Evolutionary conservation across 2,113 vertebrate species (phyloP).

Genomic region (Laticauda colubrina): DNA sequence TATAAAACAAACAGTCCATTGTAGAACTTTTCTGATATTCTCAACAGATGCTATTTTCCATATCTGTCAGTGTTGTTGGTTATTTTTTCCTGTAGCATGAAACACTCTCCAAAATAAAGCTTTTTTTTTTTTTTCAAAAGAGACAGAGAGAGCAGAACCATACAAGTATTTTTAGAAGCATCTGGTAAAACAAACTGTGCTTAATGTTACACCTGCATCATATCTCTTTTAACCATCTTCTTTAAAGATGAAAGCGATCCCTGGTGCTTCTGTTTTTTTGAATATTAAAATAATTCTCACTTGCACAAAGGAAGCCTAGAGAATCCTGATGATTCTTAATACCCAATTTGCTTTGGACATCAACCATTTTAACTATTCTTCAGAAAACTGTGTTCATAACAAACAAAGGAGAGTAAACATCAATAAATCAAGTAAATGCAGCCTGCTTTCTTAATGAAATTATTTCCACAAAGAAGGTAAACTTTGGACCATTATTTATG

Average conservation of each 20-base stretch:
- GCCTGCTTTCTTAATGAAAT: not conserved
- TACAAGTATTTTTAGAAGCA: conserved; percentile 68
- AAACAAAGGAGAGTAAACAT: not conserved
- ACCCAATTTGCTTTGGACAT: conserved; percentile 8
- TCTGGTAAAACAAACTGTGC: conserved; percentile 66
- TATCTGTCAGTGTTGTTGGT: conserved; percentile 30
- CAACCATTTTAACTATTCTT: conserved; percentile 20
- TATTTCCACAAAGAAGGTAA: not conserved
- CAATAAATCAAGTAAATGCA: not conserved
- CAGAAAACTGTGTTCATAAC: conserved; percentile 13
- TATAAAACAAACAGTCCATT: conserved; percentile 33
- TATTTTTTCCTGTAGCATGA: conserved; percentile 9
- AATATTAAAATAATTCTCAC: conserved; percentile 31
- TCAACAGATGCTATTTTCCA: conserved; percentile 58
- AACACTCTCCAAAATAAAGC: conserved; percentile 32
- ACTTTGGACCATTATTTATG: not conserved
- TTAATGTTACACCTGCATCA: conserved; percentile 61
- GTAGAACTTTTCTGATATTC: conserved; percentile 60
- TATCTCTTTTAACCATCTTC: conserved; percentile 48
- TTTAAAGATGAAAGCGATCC: conserved; percentile 60
- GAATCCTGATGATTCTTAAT: conserved; percentile 16
- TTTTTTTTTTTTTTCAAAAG: conserved; percentile 10
- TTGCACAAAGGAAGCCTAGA: not conserved
- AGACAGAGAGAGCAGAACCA: conserved; percentile 35
- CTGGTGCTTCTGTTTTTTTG: conserved; percentile 33